Percentiles rank a stretch among this genome's conserved stretches.
Conservation (phyloP, 1,140 invertebrate genomes). For the Sesamia nonagrioides region DNA sequence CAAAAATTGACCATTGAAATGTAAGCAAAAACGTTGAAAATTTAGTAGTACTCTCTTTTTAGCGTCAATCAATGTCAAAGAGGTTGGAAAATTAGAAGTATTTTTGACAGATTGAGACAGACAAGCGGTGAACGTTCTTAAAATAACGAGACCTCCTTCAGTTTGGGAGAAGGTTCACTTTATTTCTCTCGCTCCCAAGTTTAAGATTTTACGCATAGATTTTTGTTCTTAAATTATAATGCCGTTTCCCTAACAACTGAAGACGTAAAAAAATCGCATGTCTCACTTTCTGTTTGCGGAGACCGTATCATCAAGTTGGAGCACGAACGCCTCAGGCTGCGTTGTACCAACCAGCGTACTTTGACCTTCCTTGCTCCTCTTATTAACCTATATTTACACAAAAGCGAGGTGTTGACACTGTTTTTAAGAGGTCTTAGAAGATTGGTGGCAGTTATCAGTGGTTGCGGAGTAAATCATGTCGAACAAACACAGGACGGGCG, state of each 20-base stretch:
- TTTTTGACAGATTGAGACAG: too few relatives aligned
- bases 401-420: slow-evolving; percentile 58
- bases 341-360: slow-evolving; percentile 61
- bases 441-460: slow-evolving; percentile 44
- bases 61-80: too few relatives aligned
- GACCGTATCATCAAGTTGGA: slow-evolving; percentile 73
- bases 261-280: slow-evolving; percentile 44
- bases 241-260: slow-evolving; percentile 36
- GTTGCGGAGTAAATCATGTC: slow-evolving; percentile 74
- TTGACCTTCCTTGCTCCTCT: slow-evolving; percentile 57
- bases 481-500: slow-evolving; percentile 73
- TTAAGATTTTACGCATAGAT: slow-evolving; percentile 1
- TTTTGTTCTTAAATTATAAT: slow-evolving; percentile 34
- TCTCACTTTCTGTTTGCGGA: slow-evolving; percentile 65
- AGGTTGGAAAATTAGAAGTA: too few relatives aligned
- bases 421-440: slow-evolving; percentile 49
- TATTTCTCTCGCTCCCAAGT: not conserved
- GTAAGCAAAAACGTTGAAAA: too few relatives aligned
- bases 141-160: not conserved
- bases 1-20: too few relatives aligned
- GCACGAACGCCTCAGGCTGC: slow-evolving; percentile 77
- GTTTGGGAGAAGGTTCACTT: not conserved
- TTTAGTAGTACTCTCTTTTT: too few relatives aligned
- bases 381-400: slow-evolving; percentile 25
- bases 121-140: too few relatives aligned